Conservation (phyloP, 1,140 invertebrate species). For the Ceratina japonica region DNA sequence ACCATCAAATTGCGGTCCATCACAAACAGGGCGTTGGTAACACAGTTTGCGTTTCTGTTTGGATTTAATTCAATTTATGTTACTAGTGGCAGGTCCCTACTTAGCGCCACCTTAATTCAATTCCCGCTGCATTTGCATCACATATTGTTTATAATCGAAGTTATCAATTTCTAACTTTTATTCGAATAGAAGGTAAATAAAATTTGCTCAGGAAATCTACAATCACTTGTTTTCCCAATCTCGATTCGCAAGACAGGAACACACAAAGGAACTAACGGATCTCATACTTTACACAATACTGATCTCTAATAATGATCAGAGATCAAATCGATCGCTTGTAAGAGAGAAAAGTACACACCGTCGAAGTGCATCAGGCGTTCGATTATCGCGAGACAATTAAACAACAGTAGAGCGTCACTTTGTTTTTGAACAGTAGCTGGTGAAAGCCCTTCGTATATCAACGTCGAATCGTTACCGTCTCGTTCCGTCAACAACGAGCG, state of each 20-base stretch:
- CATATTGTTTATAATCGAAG: no score
- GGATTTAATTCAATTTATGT: constrained; percentile 30
- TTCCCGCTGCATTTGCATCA: background rate
- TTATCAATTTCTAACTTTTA: background rate
- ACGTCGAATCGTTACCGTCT: constrained; percentile 26
- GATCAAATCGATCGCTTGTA: no score
- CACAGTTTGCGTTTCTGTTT: constrained; percentile 23
- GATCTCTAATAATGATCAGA: no score
- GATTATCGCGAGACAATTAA: no score
- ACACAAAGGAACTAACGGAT: no score
- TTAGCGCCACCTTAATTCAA: background rate
- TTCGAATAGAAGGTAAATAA: background rate
- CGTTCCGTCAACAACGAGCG: no score
- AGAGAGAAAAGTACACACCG: no score
- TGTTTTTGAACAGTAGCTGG: no score
- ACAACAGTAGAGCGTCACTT: background rate
- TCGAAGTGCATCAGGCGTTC: no score
- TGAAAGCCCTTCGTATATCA: constrained; percentile 6
- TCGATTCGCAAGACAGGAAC: no score
- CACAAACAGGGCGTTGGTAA: constrained; percentile 19
- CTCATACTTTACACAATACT: no score
- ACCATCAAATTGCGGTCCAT: constrained; percentile 25
- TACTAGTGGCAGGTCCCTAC: background rate
- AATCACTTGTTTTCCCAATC: no score
- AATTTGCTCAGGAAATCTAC: background rate